Conservation (phyloP, 2,888 invertebrate species). For the Sarcophaga variegata region DNA sequence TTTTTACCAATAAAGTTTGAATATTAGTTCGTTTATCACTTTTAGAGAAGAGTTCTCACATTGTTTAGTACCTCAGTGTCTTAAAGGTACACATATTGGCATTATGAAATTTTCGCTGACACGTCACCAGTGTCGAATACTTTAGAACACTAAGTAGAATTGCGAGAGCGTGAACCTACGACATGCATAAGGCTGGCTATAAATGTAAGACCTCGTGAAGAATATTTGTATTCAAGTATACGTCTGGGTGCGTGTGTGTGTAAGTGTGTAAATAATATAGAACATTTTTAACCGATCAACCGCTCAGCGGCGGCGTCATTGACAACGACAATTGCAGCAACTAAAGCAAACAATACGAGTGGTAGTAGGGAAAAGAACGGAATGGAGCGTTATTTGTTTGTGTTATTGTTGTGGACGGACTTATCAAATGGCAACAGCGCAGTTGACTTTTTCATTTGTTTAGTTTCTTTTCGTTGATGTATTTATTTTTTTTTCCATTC, state of each 20-base stretch:
- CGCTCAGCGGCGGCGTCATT: constrained; percentile 25
- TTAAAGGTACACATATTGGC: no score
- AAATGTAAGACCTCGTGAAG: no score
- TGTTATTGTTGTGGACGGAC: constrained; percentile 34
- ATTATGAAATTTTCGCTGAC: no score
- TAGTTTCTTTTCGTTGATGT: not conserved
- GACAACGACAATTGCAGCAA: constrained; percentile 24
- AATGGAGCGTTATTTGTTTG: constrained; percentile 25
- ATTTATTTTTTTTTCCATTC: constrained; percentile 20
- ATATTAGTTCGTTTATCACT: no score
- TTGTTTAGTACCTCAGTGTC: no score
- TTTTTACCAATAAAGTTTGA: no score
- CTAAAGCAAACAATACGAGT: constrained; percentile 8
- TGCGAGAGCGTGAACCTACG: no score
- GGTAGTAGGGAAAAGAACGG: constrained; percentile 2
- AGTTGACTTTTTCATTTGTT: constrained; percentile 55
- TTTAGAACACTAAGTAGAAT: no score
- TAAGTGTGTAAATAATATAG: not conserved
- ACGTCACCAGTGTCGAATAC: no score
- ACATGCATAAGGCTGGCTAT: no score
- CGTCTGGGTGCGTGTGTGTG: not conserved
- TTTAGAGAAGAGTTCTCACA: no score
- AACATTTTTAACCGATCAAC: not conserved
- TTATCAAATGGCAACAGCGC: constrained; percentile 66
- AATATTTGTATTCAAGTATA: no score